Evolutionary conservation across 1,140 invertebrate genomes (phyloP).

Genomic region (Pseudomyrmex gracilis): DNA sequence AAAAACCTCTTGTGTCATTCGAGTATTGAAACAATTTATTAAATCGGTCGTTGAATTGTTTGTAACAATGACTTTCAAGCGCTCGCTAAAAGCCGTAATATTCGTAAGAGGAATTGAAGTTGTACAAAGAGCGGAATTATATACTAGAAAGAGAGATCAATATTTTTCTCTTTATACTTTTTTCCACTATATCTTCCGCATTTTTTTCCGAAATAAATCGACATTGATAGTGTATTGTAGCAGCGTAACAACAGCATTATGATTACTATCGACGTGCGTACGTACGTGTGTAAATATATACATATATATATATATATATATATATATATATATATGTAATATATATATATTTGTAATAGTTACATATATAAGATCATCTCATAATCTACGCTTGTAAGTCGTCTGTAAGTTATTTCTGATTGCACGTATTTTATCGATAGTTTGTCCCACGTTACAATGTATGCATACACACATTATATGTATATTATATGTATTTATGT

Average conservation of each 20-base stretch:
- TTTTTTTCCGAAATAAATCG: conserved; percentile 16
- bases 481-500: no score
- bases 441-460: no score
- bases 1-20: background rate
- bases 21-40: conserved; percentile 43
- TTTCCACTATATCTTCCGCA: background rate
- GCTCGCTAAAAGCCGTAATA: background rate
- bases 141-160: background rate
- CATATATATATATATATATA: background rate
- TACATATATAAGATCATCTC: no score
- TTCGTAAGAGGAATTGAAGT: background rate
- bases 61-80: conserved; percentile 8
- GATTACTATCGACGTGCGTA: conserved; percentile 28
- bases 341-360: no score
- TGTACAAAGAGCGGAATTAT: background rate
- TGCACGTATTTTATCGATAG: no score
- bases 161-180: background rate
- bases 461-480: no score
- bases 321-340: background rate
- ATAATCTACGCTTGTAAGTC: no score
- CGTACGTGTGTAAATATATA: conserved; percentile 9
- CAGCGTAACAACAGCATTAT: conserved; percentile 18
- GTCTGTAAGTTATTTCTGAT: no score
- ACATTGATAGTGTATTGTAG: conserved; percentile 16
- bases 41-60: conserved; percentile 31